A percentile compares a stretch with the other conserved stretches of the same genome.
Conservation (phyloP, 2,888 invertebrate species). For the Acrobasis consociella region DNA sequence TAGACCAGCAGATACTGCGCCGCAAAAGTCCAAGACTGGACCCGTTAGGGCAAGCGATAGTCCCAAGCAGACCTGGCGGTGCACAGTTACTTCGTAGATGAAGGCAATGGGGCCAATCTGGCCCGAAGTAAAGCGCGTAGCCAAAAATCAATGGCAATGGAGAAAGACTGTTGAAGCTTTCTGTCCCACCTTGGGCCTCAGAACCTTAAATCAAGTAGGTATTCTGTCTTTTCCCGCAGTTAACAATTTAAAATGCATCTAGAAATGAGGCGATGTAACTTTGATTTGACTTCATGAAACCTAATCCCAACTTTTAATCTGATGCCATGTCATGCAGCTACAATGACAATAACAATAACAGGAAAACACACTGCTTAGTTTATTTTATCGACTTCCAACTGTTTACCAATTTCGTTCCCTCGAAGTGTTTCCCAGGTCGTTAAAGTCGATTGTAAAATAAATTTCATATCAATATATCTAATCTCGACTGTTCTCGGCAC, state of each 20-base stretch:
- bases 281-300: not conserved
- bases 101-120: too few relatives aligned
- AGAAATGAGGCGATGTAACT: not conserved
- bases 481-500: slow-evolving; percentile 44
- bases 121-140: too few relatives aligned
- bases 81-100: too few relatives aligned
- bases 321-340: not conserved
- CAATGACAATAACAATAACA: not conserved
- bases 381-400: slow-evolving; percentile 17
- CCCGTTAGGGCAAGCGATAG: too few relatives aligned
- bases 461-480: slow-evolving; percentile 61
- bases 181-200: too few relatives aligned
- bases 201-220: too few relatives aligned
- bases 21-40: too few relatives aligned
- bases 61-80: too few relatives aligned
- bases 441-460: slow-evolving; percentile 50
- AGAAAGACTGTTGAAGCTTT: too few relatives aligned
- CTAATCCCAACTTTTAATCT: not conserved
- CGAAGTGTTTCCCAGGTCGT: slow-evolving; percentile 49
- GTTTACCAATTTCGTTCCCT: slow-evolving; percentile 28
- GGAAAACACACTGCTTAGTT: slow-evolving; percentile 13
- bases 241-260: too few relatives aligned
- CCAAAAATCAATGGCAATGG: too few relatives aligned
- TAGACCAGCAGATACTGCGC: too few relatives aligned
- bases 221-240: not conserved